Conservation (phyloP, 2,888 invertebrate genomes). For the Synergus gifuensis region DNA sequence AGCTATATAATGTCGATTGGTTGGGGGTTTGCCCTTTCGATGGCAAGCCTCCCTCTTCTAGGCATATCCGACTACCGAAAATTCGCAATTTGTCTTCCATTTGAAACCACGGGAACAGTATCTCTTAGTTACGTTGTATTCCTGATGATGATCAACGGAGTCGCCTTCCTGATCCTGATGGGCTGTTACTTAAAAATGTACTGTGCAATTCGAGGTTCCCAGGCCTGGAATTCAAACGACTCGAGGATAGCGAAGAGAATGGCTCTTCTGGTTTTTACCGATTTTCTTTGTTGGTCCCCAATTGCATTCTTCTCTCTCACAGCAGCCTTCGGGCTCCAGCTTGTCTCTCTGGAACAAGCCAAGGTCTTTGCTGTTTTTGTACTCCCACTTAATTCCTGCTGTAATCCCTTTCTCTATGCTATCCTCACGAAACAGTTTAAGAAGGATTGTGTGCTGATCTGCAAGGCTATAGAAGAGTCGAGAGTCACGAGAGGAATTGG, state of each 20-base stretch:
- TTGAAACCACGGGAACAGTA: constrained; percentile 89
- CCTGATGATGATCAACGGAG: constrained; percentile 93
- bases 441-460: constrained; percentile 96
- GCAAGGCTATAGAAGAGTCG: constrained; percentile 97
- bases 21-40: constrained; percentile 93
- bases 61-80: constrained; percentile 97
- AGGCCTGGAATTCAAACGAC: constrained; percentile 98
- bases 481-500: constrained; percentile 93
- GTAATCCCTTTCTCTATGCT: constrained; percentile 98
- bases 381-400: constrained; percentile 96
- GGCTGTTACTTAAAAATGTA: constrained; percentile 98
- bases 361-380: constrained; percentile 98
- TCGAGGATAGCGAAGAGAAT: constrained; percentile 97
- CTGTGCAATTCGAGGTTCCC: constrained; percentile 97
- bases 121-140: constrained; percentile 94
- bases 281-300: constrained; percentile 98
- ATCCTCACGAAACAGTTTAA: constrained; percentile 98
- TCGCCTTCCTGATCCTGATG: constrained; percentile 96
- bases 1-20: constrained; percentile 94
- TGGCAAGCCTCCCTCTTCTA: constrained; percentile 93
- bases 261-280: constrained; percentile 97
- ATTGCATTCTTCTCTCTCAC: constrained; percentile 97
- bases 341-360: constrained; percentile 96
- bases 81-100: constrained; percentile 97
- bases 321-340: constrained; percentile 93